Conservation (phyloP, 2,113 vertebrate species). For the Actenoides hombroni region DNA sequence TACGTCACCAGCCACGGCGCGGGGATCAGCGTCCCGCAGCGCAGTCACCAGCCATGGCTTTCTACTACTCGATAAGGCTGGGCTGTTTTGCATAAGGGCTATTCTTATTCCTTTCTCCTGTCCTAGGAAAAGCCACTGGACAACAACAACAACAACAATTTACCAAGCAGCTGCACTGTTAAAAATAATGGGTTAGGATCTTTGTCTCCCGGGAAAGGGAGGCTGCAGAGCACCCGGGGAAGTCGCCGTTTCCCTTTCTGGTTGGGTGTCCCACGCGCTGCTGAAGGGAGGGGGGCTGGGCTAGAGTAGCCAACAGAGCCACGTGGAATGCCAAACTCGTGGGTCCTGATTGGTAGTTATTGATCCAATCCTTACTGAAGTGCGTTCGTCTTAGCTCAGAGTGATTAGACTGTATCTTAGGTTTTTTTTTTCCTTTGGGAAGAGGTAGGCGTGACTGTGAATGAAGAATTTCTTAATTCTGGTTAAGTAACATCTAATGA, state of each 20-base stretch:
- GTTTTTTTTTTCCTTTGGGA: neutral
- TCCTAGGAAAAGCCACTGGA: neutral
- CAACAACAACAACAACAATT: neutral
- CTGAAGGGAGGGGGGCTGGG: neutral
- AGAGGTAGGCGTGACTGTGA: neutral
- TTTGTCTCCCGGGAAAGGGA: neutral
- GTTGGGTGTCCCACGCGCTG: neutral
- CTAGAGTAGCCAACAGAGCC: neutral
- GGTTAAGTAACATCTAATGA: constrained; percentile 28
- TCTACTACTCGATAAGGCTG: neutral
- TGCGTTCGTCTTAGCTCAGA: neutral
- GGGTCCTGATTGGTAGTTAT: neutral
- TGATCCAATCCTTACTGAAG: neutral
- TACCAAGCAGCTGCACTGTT: neutral
- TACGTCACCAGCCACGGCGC: neutral
- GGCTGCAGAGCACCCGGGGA: neutral
- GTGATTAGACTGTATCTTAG: neutral
- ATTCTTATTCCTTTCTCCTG: neutral
- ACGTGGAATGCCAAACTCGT: neutral
- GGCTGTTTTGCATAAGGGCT: neutral
- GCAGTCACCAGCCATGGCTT: neutral
- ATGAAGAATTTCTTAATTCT: neutral
- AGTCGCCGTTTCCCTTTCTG: neutral
- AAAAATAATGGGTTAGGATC: neutral
- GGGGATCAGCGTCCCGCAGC: neutral